Evolutionary conservation across 2,797 vertebrate genomes (phyloP).

Genomic region (Enteromius argenteus): DNA sequence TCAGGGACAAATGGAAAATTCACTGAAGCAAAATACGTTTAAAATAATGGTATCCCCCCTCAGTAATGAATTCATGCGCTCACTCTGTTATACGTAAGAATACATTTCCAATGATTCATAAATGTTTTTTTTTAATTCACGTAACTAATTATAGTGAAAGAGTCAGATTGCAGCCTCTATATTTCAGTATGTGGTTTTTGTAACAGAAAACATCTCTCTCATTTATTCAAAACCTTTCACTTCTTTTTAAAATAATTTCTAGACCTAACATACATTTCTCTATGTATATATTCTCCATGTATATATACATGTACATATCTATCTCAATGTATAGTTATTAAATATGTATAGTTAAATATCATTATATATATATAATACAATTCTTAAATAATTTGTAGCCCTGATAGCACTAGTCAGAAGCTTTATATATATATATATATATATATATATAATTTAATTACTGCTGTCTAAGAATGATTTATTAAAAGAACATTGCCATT

Average conservation of each 20-base stretch:
- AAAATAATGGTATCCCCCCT: constrained; percentile 74
- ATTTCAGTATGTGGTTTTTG: background rate
- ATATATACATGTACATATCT: background rate
- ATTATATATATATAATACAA: too few relatives aligned
- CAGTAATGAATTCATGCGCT: constrained; percentile 78
- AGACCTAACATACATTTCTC: background rate
- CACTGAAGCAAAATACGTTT: constrained; percentile 74
- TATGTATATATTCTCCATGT: background rate
- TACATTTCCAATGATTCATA: constrained; percentile 64
- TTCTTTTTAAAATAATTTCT: background rate
- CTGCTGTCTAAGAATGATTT: background rate
- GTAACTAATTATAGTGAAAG: constrained; percentile 15
- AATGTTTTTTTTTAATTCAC: constrained; percentile 25
- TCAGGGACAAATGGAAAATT: constrained; percentile 78
- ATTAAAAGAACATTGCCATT: background rate
- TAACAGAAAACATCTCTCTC: background rate
- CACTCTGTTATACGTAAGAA: constrained; percentile 56
- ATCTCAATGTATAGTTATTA: background rate
- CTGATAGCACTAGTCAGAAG: too few relatives aligned
- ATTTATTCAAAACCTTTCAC: background rate
- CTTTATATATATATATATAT: background rate
- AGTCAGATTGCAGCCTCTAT: background rate
- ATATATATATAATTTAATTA: background rate
- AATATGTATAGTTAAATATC: too few relatives aligned
- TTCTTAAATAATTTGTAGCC: too few relatives aligned